Conservation (phyloP, 1,140 invertebrate genomes). For the Psix sp. region DNA sequence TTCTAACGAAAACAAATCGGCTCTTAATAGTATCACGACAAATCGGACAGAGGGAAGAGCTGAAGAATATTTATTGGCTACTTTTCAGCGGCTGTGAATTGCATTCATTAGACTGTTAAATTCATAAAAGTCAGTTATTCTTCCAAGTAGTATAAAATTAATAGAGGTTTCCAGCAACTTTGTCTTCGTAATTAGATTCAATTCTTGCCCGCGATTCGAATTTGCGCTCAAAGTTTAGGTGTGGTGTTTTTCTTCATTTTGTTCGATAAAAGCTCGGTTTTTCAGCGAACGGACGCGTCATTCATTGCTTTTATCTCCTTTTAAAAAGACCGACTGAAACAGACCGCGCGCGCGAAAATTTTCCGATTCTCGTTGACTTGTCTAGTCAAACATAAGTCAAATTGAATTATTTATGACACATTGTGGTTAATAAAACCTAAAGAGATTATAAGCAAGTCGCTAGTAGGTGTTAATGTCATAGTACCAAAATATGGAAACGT, state of each 20-base stretch:
- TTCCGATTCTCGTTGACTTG: slow-evolving; percentile 8
- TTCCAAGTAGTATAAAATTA: not conserved
- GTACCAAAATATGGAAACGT: too few relatives aligned
- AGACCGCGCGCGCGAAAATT: too few relatives aligned
- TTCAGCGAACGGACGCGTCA: slow-evolving; percentile 1
- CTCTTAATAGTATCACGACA: too few relatives aligned
- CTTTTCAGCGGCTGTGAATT: not conserved
- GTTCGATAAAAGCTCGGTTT: slow-evolving; percentile 11
- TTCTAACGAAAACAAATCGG: too few relatives aligned
- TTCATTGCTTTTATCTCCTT: slow-evolving; percentile 3
- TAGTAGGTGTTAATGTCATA: too few relatives aligned
- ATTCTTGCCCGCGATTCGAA: slow-evolving; percentile 13
- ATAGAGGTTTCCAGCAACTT: slow-evolving; percentile 15
- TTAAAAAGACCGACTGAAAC: too few relatives aligned
- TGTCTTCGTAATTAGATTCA: slow-evolving; percentile 16
- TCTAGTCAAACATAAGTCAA: too few relatives aligned
- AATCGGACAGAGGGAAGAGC: too few relatives aligned
- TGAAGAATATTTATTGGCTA: slow-evolving; percentile 2
- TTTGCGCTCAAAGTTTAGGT: slow-evolving; percentile 1
- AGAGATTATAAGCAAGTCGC: slow-evolving; percentile 13
- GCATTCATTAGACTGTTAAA: slow-evolving; percentile 1
- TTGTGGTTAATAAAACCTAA: slow-evolving; percentile 6
- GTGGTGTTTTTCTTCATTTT: slow-evolving; percentile 6
- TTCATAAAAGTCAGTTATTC: not conserved
- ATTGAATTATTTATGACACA: slow-evolving; percentile 19